Base-by-base conservation (phyloP, 2,113 vertebrate genomes). In the Burhinus bistriatus region DNA sequence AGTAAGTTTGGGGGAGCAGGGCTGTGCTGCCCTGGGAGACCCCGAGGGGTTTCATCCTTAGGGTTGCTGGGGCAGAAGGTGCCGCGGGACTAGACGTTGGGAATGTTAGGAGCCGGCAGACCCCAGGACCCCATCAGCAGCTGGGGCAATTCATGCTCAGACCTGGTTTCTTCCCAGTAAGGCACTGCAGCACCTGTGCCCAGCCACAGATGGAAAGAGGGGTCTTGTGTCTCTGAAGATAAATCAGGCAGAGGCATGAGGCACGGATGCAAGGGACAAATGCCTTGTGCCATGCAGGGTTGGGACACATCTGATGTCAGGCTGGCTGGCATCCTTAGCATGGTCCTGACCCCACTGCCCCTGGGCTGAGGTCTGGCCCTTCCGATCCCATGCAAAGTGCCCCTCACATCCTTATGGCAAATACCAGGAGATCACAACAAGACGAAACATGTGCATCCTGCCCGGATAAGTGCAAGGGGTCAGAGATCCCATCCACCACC, bases 361-460 rank as follows among this genome's bases (percentile, higher is more conserved):
- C 45, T 29, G 55, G 21, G 42, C 52, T 59, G 49, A 84, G 45
- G 38, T 40, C 47, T 89, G 61, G 0, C 8, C 19, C 29, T 25
- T 26, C 47, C 1, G 1, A 1, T 15, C n/a, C 51, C 34, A 7
- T 19, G 36, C 82, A 36, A 82, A 59, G 4, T 30, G 52, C 11
- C n/a, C 51, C 40, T 84, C 69, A 23, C 38, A 8, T 17, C 71
- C 38, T 66, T 17, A 25, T 7, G 21, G 38, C n/a, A 72, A 86
- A 47, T 26, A 45, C 44, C 44, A 59, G 49, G 32, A 57, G 44
- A 68, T 5, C 62, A 23, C 47, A 51, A 22, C 9, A 45, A 40
- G 47, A 36, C 2, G 2, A 71, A 62, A 49, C 0, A 0, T 13
- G 42, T 65, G 62, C 51, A 32, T 71, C 29, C 57, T 11, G 2